Conservation (phyloP, 2,113 vertebrate species). For the Garra rufa region DNA sequence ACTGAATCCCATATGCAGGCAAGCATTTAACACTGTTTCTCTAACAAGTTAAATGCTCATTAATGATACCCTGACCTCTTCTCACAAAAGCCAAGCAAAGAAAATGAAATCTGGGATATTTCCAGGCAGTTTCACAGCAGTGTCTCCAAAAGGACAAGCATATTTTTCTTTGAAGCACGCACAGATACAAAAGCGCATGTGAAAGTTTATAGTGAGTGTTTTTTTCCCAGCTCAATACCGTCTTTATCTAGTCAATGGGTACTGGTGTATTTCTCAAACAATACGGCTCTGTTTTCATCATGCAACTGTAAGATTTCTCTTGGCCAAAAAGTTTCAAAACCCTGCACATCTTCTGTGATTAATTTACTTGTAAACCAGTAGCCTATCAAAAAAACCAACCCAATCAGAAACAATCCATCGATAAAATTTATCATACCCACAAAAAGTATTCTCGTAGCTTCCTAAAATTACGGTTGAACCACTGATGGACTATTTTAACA, state of each 20-base stretch:
- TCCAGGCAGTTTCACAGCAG: neutral
- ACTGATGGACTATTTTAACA: too few relatives aligned
- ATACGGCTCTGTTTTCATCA: conserved; percentile 13
- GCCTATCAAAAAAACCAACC: too few relatives aligned
- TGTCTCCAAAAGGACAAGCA: neutral
- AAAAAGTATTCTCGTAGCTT: too few relatives aligned
- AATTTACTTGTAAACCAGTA: neutral
- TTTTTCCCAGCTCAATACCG: neutral
- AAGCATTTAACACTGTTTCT: neutral
- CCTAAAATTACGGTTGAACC: too few relatives aligned
- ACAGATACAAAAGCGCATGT: conserved; percentile 13
- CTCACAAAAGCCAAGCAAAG: neutral
- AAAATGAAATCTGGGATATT: neutral
- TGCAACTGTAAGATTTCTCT: neutral
- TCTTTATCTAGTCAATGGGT: conserved; percentile 30
- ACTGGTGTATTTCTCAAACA: neutral
- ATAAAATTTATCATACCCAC: too few relatives aligned
- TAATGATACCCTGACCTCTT: neutral
- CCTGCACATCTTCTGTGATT: neutral
- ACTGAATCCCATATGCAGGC: neutral
- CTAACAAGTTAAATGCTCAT: neutral
- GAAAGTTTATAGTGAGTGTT: neutral
- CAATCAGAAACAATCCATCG: neutral
- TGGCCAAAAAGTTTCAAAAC: neutral
- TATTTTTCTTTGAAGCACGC: conserved; percentile 7